phyloP scores from a whole-genome alignment of 2,888 invertebrate genomes.

The Lithosia quadra region DNA sequence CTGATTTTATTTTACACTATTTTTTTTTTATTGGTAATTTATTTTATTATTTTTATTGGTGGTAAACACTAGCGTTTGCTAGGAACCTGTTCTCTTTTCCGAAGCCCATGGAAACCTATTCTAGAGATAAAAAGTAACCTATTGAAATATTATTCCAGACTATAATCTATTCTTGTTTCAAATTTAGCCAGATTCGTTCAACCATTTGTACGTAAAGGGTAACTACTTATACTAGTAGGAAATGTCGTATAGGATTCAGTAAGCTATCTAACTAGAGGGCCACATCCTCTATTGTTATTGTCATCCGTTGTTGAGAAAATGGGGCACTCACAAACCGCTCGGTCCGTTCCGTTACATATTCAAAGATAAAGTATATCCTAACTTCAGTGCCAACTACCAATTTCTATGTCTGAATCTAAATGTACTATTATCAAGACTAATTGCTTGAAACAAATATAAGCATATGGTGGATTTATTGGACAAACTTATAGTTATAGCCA shows the following conservation, averaged over 20 bases:
- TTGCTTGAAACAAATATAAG: not conserved
- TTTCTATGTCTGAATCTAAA: not conserved
- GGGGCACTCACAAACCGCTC: not conserved
- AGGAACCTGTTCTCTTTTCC: no score
- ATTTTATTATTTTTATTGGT: no score
- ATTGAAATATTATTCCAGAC: no score
- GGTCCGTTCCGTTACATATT: not conserved
- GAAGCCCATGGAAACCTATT: no score
- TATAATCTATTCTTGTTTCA: no score
- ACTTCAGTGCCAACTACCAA: not conserved
- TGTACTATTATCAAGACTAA: not conserved
- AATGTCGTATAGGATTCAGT: not conserved
- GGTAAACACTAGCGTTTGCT: no score
- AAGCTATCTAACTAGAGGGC: not conserved
- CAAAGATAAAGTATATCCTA: not conserved
- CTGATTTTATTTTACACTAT: no score
- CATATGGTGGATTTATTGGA: not conserved
- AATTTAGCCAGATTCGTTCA: no score
- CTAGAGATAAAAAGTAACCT: no score
- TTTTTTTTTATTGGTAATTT: no score
- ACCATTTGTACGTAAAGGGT: no score
- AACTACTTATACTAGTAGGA: no score
- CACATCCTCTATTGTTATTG: not conserved
- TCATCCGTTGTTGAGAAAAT: not conserved
- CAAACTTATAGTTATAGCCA: not conserved